Evolutionary conservation across 2,113 vertebrate species (phyloP).

Genomic region (Dunckerocampus dactyliophorus): DNA sequence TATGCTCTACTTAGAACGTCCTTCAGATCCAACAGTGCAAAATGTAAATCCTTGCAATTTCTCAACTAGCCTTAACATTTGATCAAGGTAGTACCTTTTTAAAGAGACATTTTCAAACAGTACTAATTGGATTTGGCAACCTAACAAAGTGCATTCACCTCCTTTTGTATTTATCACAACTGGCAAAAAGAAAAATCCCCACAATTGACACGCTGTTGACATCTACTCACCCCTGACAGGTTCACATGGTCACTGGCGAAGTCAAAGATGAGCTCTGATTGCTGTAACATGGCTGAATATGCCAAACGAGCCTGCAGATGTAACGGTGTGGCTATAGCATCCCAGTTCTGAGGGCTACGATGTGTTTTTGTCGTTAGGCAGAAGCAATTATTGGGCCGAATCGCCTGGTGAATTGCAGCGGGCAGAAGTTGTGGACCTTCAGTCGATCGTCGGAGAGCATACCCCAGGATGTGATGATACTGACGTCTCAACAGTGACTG

Average conservation of each 20-base stretch:
- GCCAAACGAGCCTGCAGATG: slow-evolving; percentile 2
- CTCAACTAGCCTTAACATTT: too few species aligned
- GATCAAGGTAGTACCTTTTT: too few species aligned
- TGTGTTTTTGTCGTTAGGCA: slow-evolving; percentile 6
- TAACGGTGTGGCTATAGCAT: slow-evolving; percentile 42
- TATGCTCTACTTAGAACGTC: too few species aligned
- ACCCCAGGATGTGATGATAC: neutral
- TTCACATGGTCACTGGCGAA: slow-evolving; percentile 90
- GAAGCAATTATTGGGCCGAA: slow-evolving; percentile 12
- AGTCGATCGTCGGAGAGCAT: neutral
- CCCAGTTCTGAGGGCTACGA: slow-evolving; percentile 12
- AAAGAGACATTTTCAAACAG: too few species aligned
- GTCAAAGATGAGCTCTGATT: slow-evolving; percentile 91
- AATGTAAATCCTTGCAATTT: too few species aligned
- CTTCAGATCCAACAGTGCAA: too few species aligned
- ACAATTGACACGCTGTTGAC: neutral
- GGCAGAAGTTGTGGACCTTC: neutral
- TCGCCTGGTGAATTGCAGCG: slow-evolving; percentile 2
- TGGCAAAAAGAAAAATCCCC: too few species aligned
- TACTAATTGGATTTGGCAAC: too few species aligned
- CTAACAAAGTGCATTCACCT: too few species aligned
- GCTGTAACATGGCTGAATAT: slow-evolving; percentile 68
- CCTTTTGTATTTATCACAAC: neutral
- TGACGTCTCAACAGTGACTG: slow-evolving; percentile 16
- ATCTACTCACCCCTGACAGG: slow-evolving; percentile 77